Percentiles rank a stretch among this genome's conserved stretches.
Conservation (phyloP, 1,140 invertebrate species). For the Reticulitermes speratus region DNA sequence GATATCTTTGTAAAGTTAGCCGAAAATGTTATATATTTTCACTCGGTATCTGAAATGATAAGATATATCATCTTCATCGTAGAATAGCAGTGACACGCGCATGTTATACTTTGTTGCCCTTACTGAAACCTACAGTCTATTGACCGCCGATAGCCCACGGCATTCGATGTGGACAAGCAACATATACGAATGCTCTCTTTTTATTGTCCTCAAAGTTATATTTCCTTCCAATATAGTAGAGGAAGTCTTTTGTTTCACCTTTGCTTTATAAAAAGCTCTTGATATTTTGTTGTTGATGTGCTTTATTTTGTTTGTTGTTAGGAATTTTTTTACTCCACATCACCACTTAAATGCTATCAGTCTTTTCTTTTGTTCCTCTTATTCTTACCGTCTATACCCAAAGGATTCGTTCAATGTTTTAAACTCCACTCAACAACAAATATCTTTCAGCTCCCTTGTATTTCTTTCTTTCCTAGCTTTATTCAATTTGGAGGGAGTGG, state of each 20-base stretch:
- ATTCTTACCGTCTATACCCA: neutral
- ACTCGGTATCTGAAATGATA: neutral
- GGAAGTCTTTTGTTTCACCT: neutral
- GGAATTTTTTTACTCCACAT: neutral
- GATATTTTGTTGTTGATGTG: neutral
- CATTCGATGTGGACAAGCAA: neutral
- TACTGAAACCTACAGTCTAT: neutral
- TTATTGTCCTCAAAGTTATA: neutral
- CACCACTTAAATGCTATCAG: constrained; percentile 3
- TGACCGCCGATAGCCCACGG: neutral
- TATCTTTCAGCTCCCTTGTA: neutral
- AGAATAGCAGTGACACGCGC: neutral
- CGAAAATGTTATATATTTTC: neutral
- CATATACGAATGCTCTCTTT: neutral
- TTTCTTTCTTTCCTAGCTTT: neutral
- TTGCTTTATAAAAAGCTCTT: constrained; percentile 8
- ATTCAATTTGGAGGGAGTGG: constrained; percentile 15
- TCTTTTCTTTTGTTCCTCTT: neutral
- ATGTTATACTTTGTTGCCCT: neutral
- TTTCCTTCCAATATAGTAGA: neutral
- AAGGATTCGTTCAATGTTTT: neutral
- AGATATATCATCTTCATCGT: neutral
- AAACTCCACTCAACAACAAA: constrained; percentile 12
- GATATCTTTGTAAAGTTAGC: neutral
- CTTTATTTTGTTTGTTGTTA: constrained; percentile 2